Base-by-base conservation (phyloP, 2,888 invertebrate species). In the Suillia variegata region DNA sequence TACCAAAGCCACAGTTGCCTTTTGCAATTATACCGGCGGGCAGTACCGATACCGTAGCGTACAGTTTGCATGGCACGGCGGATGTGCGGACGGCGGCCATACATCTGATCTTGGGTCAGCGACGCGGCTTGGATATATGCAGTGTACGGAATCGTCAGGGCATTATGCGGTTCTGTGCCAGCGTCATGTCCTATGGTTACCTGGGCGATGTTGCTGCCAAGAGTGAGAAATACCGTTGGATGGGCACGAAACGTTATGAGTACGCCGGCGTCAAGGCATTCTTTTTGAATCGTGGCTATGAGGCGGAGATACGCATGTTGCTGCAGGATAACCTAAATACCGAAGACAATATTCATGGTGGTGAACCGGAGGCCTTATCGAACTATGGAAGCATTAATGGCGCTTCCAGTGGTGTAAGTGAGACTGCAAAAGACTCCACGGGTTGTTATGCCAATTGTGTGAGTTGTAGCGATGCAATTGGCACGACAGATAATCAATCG, bases 201-300 rank as follows among this genome's bases (percentile, higher is more conserved):
- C 85, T 94, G 70, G 94, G 94, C 2, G 93, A 94, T 80, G 88
- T 92, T 34, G 86, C 93, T 18, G 84, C 87, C 61, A 89, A 91
- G 70, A 93, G 93, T 74, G 93, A 94, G 71, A 86, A 87, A 62
- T 88, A 90, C 70, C 85, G 94, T 48, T 93, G 92, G 90, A 89
- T 94, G 89, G 94, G 94, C 38, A 93, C 94, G 15, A 87, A 87
- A 65, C 84, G 94, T 65, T 94, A 94, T 76, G 90, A 91, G 71
- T 90, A 89, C 80, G 87, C 90, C 56, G 92, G 88, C 17, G 85
- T 88, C 66, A 88, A 87, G 75, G 87, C 87, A 67, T 84, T 89
- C 48, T 73, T 89, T 10, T 80, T 82, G 12, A 89, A 89, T 71
- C 85, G 84, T 42, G 87, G 88, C 15, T 89, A 89, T 71, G 85